Evolutionary conservation across 2,888 invertebrate genomes (phyloP).

Genomic region (Leptodirus hochenwartii): DNA sequence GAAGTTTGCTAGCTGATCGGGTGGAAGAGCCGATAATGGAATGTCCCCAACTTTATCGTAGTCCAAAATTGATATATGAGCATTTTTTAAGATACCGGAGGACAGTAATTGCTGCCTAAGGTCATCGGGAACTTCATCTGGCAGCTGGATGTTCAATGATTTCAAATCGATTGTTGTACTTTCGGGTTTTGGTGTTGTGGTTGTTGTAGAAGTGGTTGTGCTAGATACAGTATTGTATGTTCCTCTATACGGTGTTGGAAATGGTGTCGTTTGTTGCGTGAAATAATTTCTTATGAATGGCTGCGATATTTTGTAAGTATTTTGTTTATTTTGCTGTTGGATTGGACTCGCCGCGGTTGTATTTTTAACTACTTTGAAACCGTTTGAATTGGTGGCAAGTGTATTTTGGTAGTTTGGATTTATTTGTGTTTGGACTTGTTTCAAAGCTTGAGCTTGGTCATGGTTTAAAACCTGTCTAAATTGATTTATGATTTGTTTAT

Average conservation of each 20-base stretch:
- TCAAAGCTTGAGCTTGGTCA: no score
- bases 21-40: constrained; percentile 62
- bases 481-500: no score
- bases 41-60: constrained; percentile 80
- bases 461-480: no score
- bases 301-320: no score
- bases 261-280: constrained; percentile 14
- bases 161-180: constrained; percentile 32
- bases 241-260: constrained; percentile 15
- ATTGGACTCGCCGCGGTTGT: no score
- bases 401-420: no score
- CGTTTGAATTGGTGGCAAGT: no score
- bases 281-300: no score
- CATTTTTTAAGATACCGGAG: constrained; percentile 73
- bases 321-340: no score
- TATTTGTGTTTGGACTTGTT: no score
- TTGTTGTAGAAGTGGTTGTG: constrained; percentile 30
- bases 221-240: no score
- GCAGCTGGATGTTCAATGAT: constrained; percentile 39
- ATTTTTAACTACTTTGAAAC: no score
- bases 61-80: constrained; percentile 72
- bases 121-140: constrained; percentile 80
- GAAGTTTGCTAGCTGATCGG: constrained; percentile 73
- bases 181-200: constrained; percentile 27
- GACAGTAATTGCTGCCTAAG: constrained; percentile 63